phyloP scores from a whole-genome alignment of 2,888 invertebrate genomes.

The Leptinotarsa haldemani region DNA sequence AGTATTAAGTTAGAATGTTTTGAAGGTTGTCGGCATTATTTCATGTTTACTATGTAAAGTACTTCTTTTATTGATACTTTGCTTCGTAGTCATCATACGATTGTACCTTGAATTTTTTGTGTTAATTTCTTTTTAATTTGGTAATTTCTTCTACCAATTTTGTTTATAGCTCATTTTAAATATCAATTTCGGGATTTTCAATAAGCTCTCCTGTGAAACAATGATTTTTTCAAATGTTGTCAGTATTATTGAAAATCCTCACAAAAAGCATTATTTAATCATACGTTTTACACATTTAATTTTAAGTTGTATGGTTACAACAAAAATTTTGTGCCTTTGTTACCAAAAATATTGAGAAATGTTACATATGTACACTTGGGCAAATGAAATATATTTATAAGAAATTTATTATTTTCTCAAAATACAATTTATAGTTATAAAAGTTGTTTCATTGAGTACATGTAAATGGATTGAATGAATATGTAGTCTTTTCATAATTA shows the following conservation, averaged over 20 bases:
- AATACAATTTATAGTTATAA: constrained; percentile 55
- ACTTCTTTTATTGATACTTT: constrained; percentile 19
- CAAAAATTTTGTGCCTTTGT: constrained; percentile 60
- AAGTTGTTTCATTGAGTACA: not conserved
- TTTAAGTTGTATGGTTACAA: constrained; percentile 44
- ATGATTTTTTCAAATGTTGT: constrained; percentile 31
- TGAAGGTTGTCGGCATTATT: constrained; percentile 1
- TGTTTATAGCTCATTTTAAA: not conserved
- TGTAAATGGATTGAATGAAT: not conserved
- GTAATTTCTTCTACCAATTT: constrained; percentile 18
- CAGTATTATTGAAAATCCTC: constrained; percentile 7
- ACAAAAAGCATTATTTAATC: constrained; percentile 1
- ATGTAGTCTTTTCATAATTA: too few species aligned
- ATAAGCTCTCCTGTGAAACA: not conserved
- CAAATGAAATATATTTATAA: constrained; percentile 59
- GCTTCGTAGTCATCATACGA: constrained; percentile 9
- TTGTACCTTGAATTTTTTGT: constrained; percentile 20
- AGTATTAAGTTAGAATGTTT: not conserved
- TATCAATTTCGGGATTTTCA: constrained; percentile 26
- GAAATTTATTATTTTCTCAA: constrained; percentile 59
- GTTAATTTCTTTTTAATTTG: constrained; percentile 16
- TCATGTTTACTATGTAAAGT: not conserved
- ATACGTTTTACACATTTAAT: constrained; percentile 25
- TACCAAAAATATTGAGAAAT: constrained; percentile 56
- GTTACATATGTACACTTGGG: constrained; percentile 53